Conservation (phyloP, 2,888 invertebrate genomes). For the Isoperla grammatica region DNA sequence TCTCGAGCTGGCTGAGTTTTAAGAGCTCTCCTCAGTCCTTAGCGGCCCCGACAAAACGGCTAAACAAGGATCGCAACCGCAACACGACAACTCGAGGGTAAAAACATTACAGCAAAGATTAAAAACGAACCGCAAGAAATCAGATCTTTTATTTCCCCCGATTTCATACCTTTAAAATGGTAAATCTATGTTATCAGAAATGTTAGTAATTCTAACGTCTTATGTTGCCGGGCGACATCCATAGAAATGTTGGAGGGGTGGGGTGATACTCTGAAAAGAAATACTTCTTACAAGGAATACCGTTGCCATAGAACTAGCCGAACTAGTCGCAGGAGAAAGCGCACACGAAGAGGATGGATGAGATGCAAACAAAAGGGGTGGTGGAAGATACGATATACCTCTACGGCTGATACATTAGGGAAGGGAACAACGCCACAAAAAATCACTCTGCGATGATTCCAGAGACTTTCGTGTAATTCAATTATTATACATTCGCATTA, state of each 20-base stretch:
- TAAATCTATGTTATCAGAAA: neutral
- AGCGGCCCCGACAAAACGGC: too few species aligned
- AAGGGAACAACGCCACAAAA: neutral
- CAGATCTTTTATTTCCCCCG: too few species aligned
- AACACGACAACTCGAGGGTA: too few species aligned
- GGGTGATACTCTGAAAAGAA: conserved; percentile 10
- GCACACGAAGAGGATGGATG: conserved; percentile 7
- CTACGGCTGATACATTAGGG: neutral
- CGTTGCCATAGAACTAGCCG: conserved; percentile 18
- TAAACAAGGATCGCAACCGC: too few species aligned
- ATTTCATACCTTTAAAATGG: too few species aligned
- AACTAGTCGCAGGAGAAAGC: conserved; percentile 1
- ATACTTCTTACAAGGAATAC: conserved; percentile 23
- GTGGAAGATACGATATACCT: conserved; percentile 7
- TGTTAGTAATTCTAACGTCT: conserved; percentile 3
- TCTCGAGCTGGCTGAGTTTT: too few species aligned
- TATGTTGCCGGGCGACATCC: conserved; percentile 3
- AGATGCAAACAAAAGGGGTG: conserved; percentile 7
- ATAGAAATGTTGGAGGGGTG: conserved; percentile 6
- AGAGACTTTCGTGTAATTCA: neutral
- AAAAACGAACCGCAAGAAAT: too few species aligned
- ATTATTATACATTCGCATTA: neutral
- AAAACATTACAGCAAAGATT: too few species aligned
- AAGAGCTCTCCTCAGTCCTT: too few species aligned
- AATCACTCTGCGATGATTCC: neutral